These are phyloP conservation scores for Catalaphyllia jardinei DNA, from an alignment of 64 coral and sea anemone species.

Conservation along the genomic window DNA sequence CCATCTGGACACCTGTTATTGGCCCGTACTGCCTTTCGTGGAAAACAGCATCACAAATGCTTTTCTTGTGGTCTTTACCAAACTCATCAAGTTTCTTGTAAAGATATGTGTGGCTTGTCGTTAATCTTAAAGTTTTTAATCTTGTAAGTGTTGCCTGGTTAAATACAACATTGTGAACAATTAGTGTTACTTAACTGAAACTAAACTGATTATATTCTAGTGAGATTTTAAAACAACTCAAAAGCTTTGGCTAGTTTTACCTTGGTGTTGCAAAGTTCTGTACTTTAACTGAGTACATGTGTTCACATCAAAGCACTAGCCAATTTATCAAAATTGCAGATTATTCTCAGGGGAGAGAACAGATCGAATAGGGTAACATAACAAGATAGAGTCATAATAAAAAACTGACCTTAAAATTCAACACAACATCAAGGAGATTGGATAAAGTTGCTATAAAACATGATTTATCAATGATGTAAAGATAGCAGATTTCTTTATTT, in stretches of 20 bases:
- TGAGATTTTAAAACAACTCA: not conserved
- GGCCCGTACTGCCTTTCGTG: conserved; percentile 49
- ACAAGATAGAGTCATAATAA: not conserved
- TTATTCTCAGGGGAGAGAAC: conserved; percentile 31
- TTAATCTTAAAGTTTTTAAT: conserved; percentile 43
- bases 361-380: not conserved
- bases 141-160: conserved; percentile 53
- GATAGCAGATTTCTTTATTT: not conserved
- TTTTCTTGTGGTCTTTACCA: conserved; percentile 69
- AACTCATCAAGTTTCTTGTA: conserved; percentile 82
- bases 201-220: conserved; percentile 3
- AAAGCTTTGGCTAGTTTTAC: not conserved
- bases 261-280: conserved; percentile 10
- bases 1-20: conserved; percentile 23
- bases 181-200: conserved; percentile 7
- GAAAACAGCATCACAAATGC: conserved; percentile 59
- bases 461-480: conserved; percentile 28
- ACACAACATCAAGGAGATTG: conserved; percentile 5
- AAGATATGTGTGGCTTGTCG: conserved; percentile 48
- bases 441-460: conserved; percentile 13
- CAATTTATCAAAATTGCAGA: conserved; percentile 16
- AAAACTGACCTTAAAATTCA: conserved; percentile 23
- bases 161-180: conserved; percentile 11
- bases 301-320: conserved; percentile 15
- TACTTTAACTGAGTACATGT: conserved; percentile 28